These are phyloP conservation scores for Bombus affinis DNA, from an alignment of 1,140 invertebrate species.

Conservation along the genomic window DNA sequence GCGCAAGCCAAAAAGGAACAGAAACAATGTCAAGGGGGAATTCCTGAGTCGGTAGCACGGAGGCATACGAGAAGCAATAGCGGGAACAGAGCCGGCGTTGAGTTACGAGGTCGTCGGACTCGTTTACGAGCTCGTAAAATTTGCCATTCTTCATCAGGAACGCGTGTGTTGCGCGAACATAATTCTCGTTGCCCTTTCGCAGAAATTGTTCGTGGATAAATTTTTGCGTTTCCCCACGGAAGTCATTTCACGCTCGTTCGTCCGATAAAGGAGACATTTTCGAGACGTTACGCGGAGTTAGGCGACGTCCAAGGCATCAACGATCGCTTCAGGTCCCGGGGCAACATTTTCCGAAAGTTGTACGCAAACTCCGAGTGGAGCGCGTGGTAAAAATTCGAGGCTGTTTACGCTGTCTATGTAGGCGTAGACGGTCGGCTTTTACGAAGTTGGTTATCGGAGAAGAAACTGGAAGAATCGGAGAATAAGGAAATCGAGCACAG, in stretches of 20 bases:
- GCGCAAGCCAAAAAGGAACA: not conserved
- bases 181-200: too few species aligned
- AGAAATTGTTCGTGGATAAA: constrained; percentile 22
- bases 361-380: not conserved
- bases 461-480: not conserved
- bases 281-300: not conserved
- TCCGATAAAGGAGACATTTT: not conserved
- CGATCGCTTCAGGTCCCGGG: not conserved
- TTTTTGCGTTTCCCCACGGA: not conserved
- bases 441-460: not conserved
- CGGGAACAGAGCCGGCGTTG: constrained; percentile 3
- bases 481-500: not conserved
- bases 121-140: constrained; percentile 63
- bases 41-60: not conserved
- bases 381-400: not conserved
- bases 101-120: constrained; percentile 51
- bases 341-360: not conserved
- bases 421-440: not conserved
- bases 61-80: not conserved
- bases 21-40: constrained; percentile 1
- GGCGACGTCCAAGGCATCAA: not conserved
- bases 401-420: not conserved
- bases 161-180: not conserved
- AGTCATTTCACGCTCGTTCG: not conserved
- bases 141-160: constrained; percentile 51